Conservation (phyloP, 2,888 invertebrate species). For the Petrolisthes manimaculis region DNA sequence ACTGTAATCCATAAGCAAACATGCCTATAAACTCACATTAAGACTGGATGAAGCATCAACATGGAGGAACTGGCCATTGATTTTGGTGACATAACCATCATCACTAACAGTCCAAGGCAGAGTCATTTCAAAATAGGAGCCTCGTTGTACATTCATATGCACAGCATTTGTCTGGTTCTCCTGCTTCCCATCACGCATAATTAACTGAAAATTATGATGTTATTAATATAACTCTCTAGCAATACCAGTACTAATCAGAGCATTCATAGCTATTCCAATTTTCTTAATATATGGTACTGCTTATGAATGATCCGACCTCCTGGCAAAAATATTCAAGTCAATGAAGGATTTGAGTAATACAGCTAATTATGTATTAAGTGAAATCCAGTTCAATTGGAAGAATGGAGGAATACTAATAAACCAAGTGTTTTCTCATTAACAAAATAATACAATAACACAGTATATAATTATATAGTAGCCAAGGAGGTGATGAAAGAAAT, state of each 20-base stretch:
- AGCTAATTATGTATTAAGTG: no score
- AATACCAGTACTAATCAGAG: no score
- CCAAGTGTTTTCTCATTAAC: no score
- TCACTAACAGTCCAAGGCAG: slow-evolving; percentile 92
- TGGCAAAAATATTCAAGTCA: no score
- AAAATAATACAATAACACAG: neutral
- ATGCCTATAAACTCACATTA: slow-evolving; percentile 71
- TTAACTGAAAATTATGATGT: neutral
- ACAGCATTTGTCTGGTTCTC: slow-evolving; percentile 93
- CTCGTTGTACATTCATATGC: slow-evolving; percentile 94
- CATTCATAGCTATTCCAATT: no score
- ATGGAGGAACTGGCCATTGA: slow-evolving; percentile 93
- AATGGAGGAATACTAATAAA: no score
- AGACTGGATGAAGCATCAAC: slow-evolving; percentile 96
- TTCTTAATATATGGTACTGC: no score
- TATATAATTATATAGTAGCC: neutral
- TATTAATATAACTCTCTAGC: no score
- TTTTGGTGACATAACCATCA: slow-evolving; percentile 89
- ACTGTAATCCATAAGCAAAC: neutral
- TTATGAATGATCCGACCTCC: no score
- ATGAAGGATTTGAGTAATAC: no score
- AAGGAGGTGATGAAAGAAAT: neutral
- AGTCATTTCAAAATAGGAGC: slow-evolving; percentile 96
- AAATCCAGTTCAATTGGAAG: no score
- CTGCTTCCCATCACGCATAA: slow-evolving; percentile 30